Percentiles rank a stretch among this genome's conserved stretches.
phyloP scores from a whole-genome alignment of 2,113 vertebrate species.

The Camelus bactrianus region DNA sequence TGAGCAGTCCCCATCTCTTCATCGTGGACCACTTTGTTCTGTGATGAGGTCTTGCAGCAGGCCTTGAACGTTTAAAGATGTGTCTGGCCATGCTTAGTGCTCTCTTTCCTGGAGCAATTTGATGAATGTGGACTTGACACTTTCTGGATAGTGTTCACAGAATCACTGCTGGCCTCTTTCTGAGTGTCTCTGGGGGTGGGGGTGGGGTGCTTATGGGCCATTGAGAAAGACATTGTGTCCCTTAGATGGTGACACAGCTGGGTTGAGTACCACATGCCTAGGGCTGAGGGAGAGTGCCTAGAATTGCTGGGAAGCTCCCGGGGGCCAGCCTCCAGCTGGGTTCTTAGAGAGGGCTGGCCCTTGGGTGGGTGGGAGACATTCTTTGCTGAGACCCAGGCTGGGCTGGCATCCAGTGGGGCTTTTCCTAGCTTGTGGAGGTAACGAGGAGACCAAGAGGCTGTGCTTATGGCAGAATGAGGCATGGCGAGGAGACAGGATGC shows the following conservation, averaged over 20 bases:
- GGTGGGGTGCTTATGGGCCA: not conserved
- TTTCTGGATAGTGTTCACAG: constrained; percentile 39
- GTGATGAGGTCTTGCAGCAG: not conserved
- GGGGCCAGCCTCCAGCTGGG: too few species aligned
- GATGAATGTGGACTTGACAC: not conserved
- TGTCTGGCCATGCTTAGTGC: not conserved
- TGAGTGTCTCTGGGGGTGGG: not conserved
- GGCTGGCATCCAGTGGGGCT: not conserved
- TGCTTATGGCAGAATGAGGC: not conserved
- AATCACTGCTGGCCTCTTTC: not conserved
- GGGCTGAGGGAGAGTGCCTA: not conserved
- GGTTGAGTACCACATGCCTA: not conserved
- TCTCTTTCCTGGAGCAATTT: constrained; percentile 20
- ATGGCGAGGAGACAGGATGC: not conserved
- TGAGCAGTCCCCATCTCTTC: not conserved
- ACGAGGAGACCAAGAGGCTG: not conserved
- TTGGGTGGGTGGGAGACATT: not conserved
- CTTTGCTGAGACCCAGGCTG: not conserved
- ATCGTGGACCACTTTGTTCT: not conserved
- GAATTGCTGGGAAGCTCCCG: not conserved
- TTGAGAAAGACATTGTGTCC: constrained; percentile 3
- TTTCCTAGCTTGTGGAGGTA: constrained; percentile 5
- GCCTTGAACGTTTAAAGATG: not conserved
- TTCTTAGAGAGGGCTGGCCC: not conserved
- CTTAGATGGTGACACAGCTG: not conserved